phyloP scores from a whole-genome alignment of 2,888 invertebrate genomes.

The Lasioglossum villosulum region DNA sequence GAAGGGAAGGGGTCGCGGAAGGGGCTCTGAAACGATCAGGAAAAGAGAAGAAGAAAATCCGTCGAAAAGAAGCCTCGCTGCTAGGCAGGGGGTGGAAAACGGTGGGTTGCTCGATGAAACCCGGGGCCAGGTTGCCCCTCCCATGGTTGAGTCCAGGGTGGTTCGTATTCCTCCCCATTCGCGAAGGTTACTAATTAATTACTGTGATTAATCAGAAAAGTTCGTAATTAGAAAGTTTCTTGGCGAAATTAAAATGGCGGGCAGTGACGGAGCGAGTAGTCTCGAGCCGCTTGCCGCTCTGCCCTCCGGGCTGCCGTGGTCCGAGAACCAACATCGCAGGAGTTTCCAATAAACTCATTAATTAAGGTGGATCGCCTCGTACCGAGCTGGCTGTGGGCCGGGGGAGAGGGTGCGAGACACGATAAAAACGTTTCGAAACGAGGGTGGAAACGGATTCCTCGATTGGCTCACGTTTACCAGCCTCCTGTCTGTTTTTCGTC shows the following conservation, averaged over 20 bases:
- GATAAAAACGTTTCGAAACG: slow-evolving; percentile 37
- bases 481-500: slow-evolving; percentile 36
- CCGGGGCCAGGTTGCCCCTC: slow-evolving; percentile 26
- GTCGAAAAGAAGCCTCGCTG: slow-evolving; percentile 23
- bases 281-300: slow-evolving; percentile 47
- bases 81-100: neutral
- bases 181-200: slow-evolving; percentile 86
- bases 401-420: slow-evolving; percentile 51
- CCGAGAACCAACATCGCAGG: slow-evolving; percentile 75
- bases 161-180: slow-evolving; percentile 67
- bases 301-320: slow-evolving; percentile 64
- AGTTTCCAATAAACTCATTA: slow-evolving; percentile 84
- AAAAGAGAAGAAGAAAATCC: slow-evolving; percentile 18
- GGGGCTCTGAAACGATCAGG: slow-evolving; percentile 23
- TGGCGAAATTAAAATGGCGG: slow-evolving; percentile 84
- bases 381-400: slow-evolving; percentile 33
- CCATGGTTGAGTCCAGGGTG: slow-evolving; percentile 38
- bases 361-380: slow-evolving; percentile 80
- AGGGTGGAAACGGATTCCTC: slow-evolving; percentile 52
- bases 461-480: slow-evolving; percentile 32
- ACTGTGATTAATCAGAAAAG: slow-evolving; percentile 87
- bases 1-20: neutral
- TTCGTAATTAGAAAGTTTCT: slow-evolving; percentile 87
- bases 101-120: slow-evolving; percentile 51
- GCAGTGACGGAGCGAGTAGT: slow-evolving; percentile 77